These are phyloP conservation scores for Glossosoma conforme DNA, from an alignment of 1,140 invertebrate species.

Conservation along the genomic window DNA sequence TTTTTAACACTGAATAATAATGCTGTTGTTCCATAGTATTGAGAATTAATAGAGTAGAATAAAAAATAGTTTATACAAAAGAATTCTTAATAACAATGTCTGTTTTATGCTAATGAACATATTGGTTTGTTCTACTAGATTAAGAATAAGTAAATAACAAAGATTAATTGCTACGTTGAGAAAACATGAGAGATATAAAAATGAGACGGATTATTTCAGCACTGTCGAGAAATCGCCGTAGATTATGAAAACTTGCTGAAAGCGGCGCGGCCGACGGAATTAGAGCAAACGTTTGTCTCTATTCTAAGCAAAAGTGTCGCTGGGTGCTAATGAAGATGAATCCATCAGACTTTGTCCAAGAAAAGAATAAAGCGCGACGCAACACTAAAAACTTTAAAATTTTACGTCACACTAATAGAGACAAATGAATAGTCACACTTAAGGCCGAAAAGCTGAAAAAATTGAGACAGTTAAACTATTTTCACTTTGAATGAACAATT, in stretches of 20 bases:
- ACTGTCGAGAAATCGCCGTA: neutral
- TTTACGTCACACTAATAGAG: conserved; percentile 20
- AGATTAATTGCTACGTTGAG: neutral
- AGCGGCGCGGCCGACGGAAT: neutral
- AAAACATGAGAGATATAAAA: neutral
- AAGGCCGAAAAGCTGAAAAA: too few species aligned
- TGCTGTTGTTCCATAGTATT: too few species aligned
- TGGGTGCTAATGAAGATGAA: conserved; percentile 27
- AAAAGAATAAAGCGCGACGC: conserved; percentile 10
- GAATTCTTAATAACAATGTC: too few species aligned
- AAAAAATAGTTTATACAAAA: too few species aligned
- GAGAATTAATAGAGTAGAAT: too few species aligned
- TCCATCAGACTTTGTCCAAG: conserved; percentile 15
- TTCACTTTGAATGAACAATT: neutral
- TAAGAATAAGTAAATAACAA: neutral
- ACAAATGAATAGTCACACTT: conserved; percentile 15
- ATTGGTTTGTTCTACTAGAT: too few species aligned
- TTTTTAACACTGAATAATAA: too few species aligned
- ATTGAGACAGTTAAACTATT: too few species aligned
- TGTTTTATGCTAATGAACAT: too few species aligned
- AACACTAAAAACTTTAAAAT: conserved; percentile 12
- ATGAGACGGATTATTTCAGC: neutral
- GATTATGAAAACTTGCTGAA: conserved; percentile 15
- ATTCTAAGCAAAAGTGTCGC: conserved; percentile 14
- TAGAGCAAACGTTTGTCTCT: conserved; percentile 9